Base-by-base conservation (phyloP, 2,888 invertebrate species). In the Amphipyra tragopoginis region DNA sequence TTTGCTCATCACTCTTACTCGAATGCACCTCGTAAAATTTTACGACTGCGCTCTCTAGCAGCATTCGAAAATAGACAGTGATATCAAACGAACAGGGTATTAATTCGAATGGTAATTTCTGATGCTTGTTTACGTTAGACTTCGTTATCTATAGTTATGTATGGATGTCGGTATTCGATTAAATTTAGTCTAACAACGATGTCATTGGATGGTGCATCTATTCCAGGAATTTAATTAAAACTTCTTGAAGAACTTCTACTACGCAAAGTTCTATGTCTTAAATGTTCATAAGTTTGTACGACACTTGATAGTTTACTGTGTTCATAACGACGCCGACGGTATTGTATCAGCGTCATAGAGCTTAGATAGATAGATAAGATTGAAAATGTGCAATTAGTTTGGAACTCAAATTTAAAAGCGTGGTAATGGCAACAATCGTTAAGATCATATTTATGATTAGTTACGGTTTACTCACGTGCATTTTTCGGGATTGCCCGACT, bases 1-100 rank as follows among this genome's bases (percentile, higher is more conserved):
- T 72, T 76, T 50, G 26, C 55, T 59, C 72, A 61, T 72, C 67
- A 52, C 51, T 66, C 56, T 49, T 55, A 72, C 62, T 57, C 48
- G 45, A 54, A 72, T 76, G 73, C 73, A 73, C 49, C 62, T 66
- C 67, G 62, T 73, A 73, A 72, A 76, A 65, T 73, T 72, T 72
- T 73, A 66, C 51, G 61, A 13, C 47, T 21, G 15, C 48, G 8
- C n/a, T 48, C 4, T 26, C 21, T 36, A 43, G 47, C 53, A 39
- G 13, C 36, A 62, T 26, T 57, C n/a, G 34, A 75, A 75, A 48
- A 50, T 54, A 6, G 8, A 21, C 72, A 33, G 29, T 64, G 47
- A 56, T 7, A 36, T 36, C 21, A 6, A 5, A 5, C 0, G 0
- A 0, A n/a, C 39, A 63, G 58, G 42, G 38, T 55, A 44, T 10